Percentiles rank a stretch among this genome's conserved stretches.
Conservation (phyloP, 2,888 invertebrate species). For the Carpatolechia fugitivella region DNA sequence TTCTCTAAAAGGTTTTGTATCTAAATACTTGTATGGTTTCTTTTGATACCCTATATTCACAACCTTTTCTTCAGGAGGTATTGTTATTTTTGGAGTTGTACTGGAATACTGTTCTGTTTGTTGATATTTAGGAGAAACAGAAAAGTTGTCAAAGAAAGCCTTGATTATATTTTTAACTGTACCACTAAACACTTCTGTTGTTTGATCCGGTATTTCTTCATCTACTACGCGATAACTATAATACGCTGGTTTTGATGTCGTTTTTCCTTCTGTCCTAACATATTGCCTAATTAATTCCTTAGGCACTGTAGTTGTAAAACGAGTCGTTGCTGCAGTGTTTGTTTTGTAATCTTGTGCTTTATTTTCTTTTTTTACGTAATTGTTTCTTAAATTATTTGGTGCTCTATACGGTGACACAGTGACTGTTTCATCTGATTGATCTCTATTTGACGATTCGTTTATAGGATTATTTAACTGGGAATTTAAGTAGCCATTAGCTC, state of each 20-base stretch:
- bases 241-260: slow-evolving; percentile 53
- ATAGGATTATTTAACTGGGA: slow-evolving; percentile 26
- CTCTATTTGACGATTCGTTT: slow-evolving; percentile 29
- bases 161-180: slow-evolving; percentile 63
- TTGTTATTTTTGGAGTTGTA: slow-evolving; percentile 25
- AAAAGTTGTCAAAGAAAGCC: slow-evolving; percentile 59
- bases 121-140: slow-evolving; percentile 35
- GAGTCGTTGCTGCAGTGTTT: slow-evolving; percentile 39
- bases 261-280: slow-evolving; percentile 34
- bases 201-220: slow-evolving; percentile 56
- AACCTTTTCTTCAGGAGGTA: slow-evolving; percentile 46
- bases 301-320: slow-evolving; percentile 31
- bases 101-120: slow-evolving; percentile 5
- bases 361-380: slow-evolving; percentile 34
- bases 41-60: slow-evolving; percentile 65
- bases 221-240: slow-evolving; percentile 63
- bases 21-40: slow-evolving; percentile 46
- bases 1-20: slow-evolving; percentile 50
- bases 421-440: slow-evolving; percentile 41
- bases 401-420: slow-evolving; percentile 78
- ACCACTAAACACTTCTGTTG: slow-evolving; percentile 64
- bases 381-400: slow-evolving; percentile 62
- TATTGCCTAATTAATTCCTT: slow-evolving; percentile 30
- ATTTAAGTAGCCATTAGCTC: slow-evolving; percentile 23
- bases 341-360: slow-evolving; percentile 36